phyloP scores from a whole-genome alignment of 2,888 invertebrate species.

The Stegana nigrithorax region DNA sequence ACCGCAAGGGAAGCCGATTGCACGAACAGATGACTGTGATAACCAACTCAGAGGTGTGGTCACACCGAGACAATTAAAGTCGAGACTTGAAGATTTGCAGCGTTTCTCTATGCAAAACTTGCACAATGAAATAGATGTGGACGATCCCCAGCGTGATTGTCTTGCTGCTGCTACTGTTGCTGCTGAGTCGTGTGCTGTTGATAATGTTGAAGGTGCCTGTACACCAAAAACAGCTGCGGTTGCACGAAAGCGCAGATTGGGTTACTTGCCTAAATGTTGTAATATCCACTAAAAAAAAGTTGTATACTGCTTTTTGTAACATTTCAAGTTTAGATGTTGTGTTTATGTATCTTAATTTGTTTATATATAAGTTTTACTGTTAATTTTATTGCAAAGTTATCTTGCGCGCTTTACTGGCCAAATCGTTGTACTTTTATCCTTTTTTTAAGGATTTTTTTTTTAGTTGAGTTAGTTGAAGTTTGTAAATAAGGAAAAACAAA shows the following conservation, averaged over 20 bases:
- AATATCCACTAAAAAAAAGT: conserved; percentile 52
- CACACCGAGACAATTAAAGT: conserved; percentile 75
- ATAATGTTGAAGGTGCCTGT: conserved; percentile 51
- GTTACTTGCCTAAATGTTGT: conserved; percentile 55
- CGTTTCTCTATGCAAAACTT: conserved; percentile 47
- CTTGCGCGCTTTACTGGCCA: too few species aligned
- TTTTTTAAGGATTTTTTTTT: too few species aligned
- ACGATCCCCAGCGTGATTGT: too few species aligned
- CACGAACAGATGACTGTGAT: conserved; percentile 17
- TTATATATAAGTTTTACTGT: conserved; percentile 8
- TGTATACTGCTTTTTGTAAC: conserved; percentile 21
- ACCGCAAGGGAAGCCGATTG: background rate
- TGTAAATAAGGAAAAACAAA: too few species aligned
- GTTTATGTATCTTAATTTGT: conserved; percentile 24
- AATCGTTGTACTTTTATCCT: too few species aligned
- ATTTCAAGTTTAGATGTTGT: conserved; percentile 20
- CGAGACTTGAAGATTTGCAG: conserved; percentile 70
- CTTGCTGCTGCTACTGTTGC: conserved; percentile 39
- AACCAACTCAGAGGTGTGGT: conserved; percentile 68
- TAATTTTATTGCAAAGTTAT: background rate
- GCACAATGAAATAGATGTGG: conserved; percentile 28
- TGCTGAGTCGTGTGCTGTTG: conserved; percentile 54
- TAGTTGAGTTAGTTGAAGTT: too few species aligned
- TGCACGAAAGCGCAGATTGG: conserved; percentile 38
- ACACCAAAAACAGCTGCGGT: conserved; percentile 32